Percentiles rank a stretch among this genome's conserved stretches.
Conservation (phyloP, 2,888 invertebrate species). For the Seladonia tumulorum region DNA sequence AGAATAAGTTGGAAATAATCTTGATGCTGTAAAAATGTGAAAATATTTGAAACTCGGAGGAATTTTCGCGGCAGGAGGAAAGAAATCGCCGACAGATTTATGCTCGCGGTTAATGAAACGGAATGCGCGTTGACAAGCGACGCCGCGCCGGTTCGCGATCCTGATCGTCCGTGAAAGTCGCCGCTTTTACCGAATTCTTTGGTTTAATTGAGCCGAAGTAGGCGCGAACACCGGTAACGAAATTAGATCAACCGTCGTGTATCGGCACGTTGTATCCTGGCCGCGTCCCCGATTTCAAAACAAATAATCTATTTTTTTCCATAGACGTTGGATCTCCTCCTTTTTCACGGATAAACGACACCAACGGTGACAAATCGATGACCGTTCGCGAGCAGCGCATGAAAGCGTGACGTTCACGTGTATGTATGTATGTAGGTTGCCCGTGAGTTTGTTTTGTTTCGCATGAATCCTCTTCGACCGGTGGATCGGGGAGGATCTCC, state of each 20-base stretch:
- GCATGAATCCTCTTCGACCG: slow-evolving; percentile 4
- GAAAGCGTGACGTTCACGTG: slow-evolving; percentile 48
- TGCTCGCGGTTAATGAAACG: neutral
- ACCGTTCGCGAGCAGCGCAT: neutral
- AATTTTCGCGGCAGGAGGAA: no score
- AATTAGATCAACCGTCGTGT: slow-evolving; percentile 45
- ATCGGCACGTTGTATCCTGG: neutral
- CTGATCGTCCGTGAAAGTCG: slow-evolving; percentile 38
- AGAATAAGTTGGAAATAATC: no score
- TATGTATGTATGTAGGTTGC: slow-evolving; percentile 36
- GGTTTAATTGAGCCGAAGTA: neutral
- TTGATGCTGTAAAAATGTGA: neutral
- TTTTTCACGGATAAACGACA: neutral
- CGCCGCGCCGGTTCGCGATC: neutral
- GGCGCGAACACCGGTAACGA: neutral
- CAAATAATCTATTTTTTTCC: neutral
- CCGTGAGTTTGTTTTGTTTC: slow-evolving; percentile 36
- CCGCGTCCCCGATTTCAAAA: neutral
- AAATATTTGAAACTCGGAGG: neutral
- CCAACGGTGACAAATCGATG: slow-evolving; percentile 33
- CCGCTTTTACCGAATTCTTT: slow-evolving; percentile 31
- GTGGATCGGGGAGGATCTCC: no score
- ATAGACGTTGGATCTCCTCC: neutral
- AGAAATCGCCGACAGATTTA: neutral
- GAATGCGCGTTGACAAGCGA: neutral